Percentiles rank a stretch among this genome's conserved stretches.
These are phyloP conservation scores for Cremastobaeus sp. DNA, from an alignment of 2,888 invertebrate species.

Conservation along the genomic window DNA sequence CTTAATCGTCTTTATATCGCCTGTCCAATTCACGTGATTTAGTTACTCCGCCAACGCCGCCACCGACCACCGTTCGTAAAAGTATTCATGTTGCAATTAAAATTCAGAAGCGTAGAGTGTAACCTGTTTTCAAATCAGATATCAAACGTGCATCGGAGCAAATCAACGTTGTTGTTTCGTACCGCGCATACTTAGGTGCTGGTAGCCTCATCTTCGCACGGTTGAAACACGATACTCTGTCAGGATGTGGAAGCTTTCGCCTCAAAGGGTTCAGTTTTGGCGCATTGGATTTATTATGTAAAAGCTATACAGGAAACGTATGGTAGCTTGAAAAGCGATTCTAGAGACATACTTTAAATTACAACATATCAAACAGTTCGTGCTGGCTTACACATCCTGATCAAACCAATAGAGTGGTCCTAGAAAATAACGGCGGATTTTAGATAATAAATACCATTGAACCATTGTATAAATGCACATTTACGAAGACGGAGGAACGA, in stretches of 20 bases:
- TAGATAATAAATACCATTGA: slow-evolving; percentile 24
- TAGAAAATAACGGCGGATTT: slow-evolving; percentile 20
- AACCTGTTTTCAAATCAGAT: slow-evolving; percentile 14
- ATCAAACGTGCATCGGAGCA: slow-evolving; percentile 6
- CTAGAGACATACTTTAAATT: too few species aligned
- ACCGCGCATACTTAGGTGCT: slow-evolving; percentile 53
- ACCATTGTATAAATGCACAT: slow-evolving; percentile 22
- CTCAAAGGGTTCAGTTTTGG: neutral
- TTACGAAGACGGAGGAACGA: slow-evolving; percentile 39
- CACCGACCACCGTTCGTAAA: slow-evolving; percentile 38
- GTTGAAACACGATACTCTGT: slow-evolving; percentile 15
- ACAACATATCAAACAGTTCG: too few species aligned
- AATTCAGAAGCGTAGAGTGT: neutral
- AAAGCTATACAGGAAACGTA: neutral
- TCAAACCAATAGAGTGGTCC: neutral
- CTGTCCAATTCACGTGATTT: slow-evolving; percentile 66
- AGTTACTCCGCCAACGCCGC: slow-evolving; percentile 19
- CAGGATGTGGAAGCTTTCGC: slow-evolving; percentile 5
- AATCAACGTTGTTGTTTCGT: slow-evolving; percentile 22
- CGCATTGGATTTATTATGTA: neutral
- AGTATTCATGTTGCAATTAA: slow-evolving; percentile 9
- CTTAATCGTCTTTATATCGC: slow-evolving; percentile 56
- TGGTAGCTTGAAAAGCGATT: too few species aligned
- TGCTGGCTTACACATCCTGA: slow-evolving; percentile 1
- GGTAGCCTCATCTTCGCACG: slow-evolving; percentile 55